These are phyloP conservation scores for Ericerus pela DNA, from an alignment of 1,140 invertebrate species.

Conservation along the genomic window DNA sequence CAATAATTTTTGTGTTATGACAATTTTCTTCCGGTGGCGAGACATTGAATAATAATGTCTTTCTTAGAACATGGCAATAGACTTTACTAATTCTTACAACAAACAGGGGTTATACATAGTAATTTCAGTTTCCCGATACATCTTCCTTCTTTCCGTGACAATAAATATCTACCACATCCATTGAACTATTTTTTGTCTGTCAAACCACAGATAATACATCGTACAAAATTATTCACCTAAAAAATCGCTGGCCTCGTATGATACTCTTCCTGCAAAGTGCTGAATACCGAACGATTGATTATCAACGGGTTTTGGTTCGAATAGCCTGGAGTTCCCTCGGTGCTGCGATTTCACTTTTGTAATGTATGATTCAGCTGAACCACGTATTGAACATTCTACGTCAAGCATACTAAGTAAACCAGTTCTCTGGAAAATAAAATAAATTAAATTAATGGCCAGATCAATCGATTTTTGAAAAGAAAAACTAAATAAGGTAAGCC, in stretches of 20 bases:
- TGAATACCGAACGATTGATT: constrained; percentile 75
- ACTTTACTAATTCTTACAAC: no score
- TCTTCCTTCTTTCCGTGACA: no score
- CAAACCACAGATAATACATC: background rate
- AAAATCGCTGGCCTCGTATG: constrained; percentile 80
- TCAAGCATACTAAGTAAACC: constrained; percentile 82
- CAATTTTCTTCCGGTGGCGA: no score
- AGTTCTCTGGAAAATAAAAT: constrained; percentile 44
- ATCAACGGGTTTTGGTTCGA: constrained; percentile 57
- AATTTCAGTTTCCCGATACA: no score
- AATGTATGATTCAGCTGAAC: constrained; percentile 74
- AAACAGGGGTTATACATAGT: no score
- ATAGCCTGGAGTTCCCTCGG: constrained; percentile 53
- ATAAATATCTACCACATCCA: background rate
- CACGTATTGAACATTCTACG: constrained; percentile 76
- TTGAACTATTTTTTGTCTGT: no score
- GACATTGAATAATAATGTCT: no score
- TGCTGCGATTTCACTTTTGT: constrained; percentile 74
- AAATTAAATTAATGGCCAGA: no score
- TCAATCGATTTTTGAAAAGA: background rate
- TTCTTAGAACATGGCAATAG: no score
- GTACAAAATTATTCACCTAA: constrained; percentile 36
- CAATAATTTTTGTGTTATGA: no score
- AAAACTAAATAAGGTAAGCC: background rate
- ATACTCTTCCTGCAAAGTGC: constrained; percentile 77